These are phyloP conservation scores for Anguilla megastoma DNA, from an alignment of 2,797 vertebrate species.

Conservation along the genomic window DNA sequence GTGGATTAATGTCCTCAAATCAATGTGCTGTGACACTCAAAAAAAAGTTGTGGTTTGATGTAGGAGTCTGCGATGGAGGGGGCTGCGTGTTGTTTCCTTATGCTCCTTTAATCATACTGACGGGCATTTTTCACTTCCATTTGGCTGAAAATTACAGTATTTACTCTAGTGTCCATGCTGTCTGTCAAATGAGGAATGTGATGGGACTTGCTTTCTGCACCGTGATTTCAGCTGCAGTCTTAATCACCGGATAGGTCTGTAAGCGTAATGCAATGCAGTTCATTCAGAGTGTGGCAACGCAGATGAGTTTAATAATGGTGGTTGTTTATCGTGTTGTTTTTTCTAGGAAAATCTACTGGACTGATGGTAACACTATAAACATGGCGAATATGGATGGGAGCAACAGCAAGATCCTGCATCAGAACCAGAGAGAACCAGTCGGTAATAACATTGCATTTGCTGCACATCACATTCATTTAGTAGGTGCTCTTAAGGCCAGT, in stretches of 20 bases:
- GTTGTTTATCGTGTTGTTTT: slow-evolving; percentile 10
- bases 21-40: neutral
- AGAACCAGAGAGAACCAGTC: slow-evolving; percentile 85
- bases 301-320: neutral
- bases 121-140: neutral
- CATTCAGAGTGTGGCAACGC: neutral
- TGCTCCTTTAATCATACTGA: neutral
- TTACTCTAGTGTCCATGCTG: neutral
- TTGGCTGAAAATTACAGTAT: slow-evolving; percentile 23
- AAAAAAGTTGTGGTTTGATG: neutral
- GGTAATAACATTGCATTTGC: slow-evolving; percentile 60
- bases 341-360: slow-evolving; percentile 85
- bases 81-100: neutral
- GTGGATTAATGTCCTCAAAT: neutral
- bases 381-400: slow-evolving; percentile 87
- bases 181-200: neutral
- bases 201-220: slow-evolving; percentile 24
- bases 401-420: slow-evolving; percentile 84
- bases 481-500: neutral
- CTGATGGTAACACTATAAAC: slow-evolving; percentile 83
- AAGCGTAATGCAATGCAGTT: neutral
- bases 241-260: neutral
- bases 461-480: neutral
- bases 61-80: neutral
- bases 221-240: slow-evolving; percentile 2